Evolutionary conservation across 2,797 vertebrate genomes (phyloP).

Genomic region (Acanthornis magna): DNA sequence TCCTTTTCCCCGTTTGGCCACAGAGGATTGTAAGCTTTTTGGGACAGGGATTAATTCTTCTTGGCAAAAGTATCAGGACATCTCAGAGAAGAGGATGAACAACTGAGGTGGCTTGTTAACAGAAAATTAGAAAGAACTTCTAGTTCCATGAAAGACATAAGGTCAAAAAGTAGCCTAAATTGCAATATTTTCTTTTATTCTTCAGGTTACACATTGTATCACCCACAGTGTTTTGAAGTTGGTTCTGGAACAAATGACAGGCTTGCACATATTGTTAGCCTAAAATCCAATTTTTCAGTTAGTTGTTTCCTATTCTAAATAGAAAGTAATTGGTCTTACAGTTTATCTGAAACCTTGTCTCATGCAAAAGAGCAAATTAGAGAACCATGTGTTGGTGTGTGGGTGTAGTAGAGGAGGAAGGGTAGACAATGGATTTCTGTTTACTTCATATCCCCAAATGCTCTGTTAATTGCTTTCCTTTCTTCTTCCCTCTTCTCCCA

Average conservation of each 20-base stretch:
- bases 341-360: neutral
- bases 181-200: neutral
- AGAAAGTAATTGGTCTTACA: neutral
- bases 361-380: conserved; percentile 10
- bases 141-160: neutral
- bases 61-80: neutral
- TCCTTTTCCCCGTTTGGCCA: neutral
- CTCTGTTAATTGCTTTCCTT: conserved; percentile 25
- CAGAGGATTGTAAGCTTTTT: neutral
- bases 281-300: conserved; percentile 40
- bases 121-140: neutral
- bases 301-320: neutral
- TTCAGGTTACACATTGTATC: neutral
- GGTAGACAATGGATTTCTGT: conserved; percentile 25
- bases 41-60: neutral
- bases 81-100: neutral
- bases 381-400: neutral
- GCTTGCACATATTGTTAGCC: neutral
- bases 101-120: neutral
- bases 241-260: neutral
- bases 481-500: neutral
- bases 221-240: neutral
- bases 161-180: neutral
- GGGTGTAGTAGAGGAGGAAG: conserved; percentile 3
- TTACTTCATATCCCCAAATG: neutral